Conservation (phyloP, 2,797 vertebrate genomes). For the Cheirogaleus major region DNA sequence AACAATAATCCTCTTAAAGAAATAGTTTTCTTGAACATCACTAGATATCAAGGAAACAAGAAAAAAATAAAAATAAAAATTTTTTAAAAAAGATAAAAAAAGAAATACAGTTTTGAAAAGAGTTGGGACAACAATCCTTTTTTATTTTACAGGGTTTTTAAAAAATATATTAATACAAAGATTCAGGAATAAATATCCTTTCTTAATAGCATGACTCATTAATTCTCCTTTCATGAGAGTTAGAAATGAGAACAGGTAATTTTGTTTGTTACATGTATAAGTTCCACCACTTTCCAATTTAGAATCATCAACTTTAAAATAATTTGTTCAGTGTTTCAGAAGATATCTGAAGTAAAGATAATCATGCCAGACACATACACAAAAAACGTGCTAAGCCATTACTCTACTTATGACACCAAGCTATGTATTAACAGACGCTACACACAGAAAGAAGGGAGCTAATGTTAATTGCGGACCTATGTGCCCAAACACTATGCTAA, state of each 20-base stretch:
- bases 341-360: not conserved
- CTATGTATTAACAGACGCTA: not conserved
- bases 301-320: constrained; percentile 34
- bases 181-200: constrained; percentile 1
- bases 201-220: not conserved
- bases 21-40: not conserved
- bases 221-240: not conserved
- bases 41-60: too few species aligned
- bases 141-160: not conserved
- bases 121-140: not conserved
- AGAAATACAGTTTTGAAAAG: constrained; percentile 12
- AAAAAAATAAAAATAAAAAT: too few species aligned
- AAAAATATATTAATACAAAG: not conserved
- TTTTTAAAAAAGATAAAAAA: not conserved
- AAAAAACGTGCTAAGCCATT: not conserved
- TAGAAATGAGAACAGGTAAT: constrained; percentile 13
- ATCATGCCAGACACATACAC: not conserved
- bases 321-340: not conserved
- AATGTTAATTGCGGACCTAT: fast-evolving
- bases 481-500: not conserved
- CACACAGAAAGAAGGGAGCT: not conserved
- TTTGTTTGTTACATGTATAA: not conserved
- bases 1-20: not conserved
- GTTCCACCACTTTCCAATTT: not conserved
- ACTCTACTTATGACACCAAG: not conserved